phyloP scores from a whole-genome alignment of 2,113 vertebrate genomes.

The Ptilorrhoa leucosticta region DNA sequence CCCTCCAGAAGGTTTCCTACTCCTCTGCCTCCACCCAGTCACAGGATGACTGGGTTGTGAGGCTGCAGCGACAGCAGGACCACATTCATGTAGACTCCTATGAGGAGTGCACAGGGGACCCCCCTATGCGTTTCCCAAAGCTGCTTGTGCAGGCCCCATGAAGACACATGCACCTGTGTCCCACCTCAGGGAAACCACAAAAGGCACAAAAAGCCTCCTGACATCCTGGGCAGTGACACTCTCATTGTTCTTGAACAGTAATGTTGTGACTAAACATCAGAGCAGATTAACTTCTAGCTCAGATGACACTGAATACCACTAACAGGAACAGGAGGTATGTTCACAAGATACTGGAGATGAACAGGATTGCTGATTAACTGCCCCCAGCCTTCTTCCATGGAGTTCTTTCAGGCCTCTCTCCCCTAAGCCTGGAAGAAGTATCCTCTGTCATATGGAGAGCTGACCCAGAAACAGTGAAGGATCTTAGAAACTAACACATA shows the following conservation, averaged over 20 bases:
- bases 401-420: background rate
- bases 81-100: accelerated
- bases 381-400: background rate
- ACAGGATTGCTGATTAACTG: background rate
- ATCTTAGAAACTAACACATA: background rate
- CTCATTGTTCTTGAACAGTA: background rate
- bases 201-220: background rate
- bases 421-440: background rate
- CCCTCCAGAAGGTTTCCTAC: background rate
- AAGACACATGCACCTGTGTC: background rate
- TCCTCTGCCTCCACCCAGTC: background rate
- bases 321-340: background rate
- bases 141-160: too few species aligned
- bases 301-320: background rate
- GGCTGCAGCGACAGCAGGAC: background rate
- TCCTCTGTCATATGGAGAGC: background rate
- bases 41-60: background rate
- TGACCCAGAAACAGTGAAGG: background rate
- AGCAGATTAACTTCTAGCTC: background rate
- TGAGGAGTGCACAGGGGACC: background rate
- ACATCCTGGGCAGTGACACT: background rate
- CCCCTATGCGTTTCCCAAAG: background rate
- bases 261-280: background rate
- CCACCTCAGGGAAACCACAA: background rate
- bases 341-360: background rate